Conservation (phyloP, 2,113 vertebrate species). For the cat (Felis catus) region DNA sequence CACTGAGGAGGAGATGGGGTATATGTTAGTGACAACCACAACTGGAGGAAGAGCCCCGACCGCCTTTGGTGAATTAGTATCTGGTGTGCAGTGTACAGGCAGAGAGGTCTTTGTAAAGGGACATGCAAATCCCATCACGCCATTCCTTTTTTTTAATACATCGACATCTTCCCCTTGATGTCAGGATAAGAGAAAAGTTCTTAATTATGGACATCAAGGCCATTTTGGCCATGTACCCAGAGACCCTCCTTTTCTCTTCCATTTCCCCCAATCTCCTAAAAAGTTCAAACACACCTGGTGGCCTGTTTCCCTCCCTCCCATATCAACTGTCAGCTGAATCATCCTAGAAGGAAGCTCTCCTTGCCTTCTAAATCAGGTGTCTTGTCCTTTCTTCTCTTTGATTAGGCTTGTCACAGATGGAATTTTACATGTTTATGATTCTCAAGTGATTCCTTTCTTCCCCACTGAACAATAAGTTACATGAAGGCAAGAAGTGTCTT, state of each 20-base stretch:
- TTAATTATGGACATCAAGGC: not conserved
- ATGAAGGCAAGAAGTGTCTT: not conserved
- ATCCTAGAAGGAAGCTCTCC: not conserved
- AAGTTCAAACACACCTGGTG: not conserved
- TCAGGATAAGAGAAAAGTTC: not conserved
- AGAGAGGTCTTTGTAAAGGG: not conserved
- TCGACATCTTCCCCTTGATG: not conserved
- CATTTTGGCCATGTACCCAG: not conserved
- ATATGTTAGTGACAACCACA: not conserved
- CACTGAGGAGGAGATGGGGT: not conserved
- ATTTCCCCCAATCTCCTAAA: not conserved
- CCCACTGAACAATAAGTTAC: not conserved
- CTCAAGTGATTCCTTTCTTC: not conserved
- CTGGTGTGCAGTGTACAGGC: not conserved
- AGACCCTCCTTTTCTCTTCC: not conserved
- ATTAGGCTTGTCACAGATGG: not conserved
- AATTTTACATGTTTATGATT: not conserved
- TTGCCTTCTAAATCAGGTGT: not conserved
- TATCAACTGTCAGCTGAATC: not conserved
- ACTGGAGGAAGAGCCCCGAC: not conserved
- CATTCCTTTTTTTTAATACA: not conserved
- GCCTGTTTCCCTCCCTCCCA: too few relatives aligned
- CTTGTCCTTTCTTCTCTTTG: not conserved
- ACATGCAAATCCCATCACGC: not conserved
- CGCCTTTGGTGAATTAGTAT: fast-evolving